phyloP scores from a whole-genome alignment of 1,140 invertebrate genomes.

The Maconellicoccus hirsutus region DNA sequence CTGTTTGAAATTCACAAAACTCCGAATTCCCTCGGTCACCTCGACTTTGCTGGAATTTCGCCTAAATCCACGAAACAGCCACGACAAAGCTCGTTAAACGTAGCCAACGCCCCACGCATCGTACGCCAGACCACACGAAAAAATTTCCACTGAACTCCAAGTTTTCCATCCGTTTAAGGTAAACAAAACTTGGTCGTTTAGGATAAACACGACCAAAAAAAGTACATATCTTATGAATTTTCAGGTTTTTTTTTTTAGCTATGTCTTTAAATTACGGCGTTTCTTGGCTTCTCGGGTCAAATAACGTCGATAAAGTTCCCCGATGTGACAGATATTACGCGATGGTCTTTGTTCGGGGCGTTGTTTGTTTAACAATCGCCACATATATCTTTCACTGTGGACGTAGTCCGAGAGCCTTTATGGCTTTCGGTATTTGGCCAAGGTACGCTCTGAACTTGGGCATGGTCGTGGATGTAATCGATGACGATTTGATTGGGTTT shows the following conservation, averaged over 20 bases:
- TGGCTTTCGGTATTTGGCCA: too few relatives aligned
- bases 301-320: background rate
- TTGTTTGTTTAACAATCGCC: background rate
- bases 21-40: too few relatives aligned
- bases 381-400: background rate
- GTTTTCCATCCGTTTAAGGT: background rate
- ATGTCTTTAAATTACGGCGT: background rate
- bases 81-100: too few relatives aligned
- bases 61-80: too few relatives aligned
- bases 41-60: too few relatives aligned
- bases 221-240: background rate
- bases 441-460: too few relatives aligned
- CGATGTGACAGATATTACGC: background rate
- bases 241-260: background rate
- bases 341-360: background rate
- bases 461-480: too few relatives aligned
- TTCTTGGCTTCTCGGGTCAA: background rate
- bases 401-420: background rate
- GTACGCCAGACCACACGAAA: too few relatives aligned
- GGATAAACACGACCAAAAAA: background rate
- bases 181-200: background rate
- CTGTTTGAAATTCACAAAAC: too few relatives aligned
- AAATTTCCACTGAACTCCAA: slow-evolving; percentile 2
- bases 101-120: too few relatives aligned
- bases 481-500: too few relatives aligned